Base-by-base conservation (phyloP, 2,113 vertebrate species). In the Erpornis zantholeuca region DNA sequence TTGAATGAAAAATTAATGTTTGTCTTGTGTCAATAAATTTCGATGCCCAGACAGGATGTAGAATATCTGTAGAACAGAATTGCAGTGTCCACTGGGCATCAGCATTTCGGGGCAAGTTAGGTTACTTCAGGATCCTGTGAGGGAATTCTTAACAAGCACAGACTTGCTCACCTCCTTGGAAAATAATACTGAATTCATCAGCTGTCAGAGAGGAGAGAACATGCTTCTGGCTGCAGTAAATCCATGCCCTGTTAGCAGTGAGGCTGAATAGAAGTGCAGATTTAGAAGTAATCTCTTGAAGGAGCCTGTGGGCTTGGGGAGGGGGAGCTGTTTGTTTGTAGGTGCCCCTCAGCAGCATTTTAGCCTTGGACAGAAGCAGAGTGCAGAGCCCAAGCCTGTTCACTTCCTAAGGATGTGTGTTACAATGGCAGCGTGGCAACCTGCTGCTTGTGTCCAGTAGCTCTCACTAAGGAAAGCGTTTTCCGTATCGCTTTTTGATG, bases 1-100 rank as follows among this genome's bases (percentile, higher is more conserved):
- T 40, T 90, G 80, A 75, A 64, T 92, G 92, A 93, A 91, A 96
- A 92, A 84, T 85, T 64, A 57, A 15, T 59, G 76, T 82, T 86
- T 88, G 64, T 25, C 53, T 83, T 88, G n/a, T 88, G 83, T 84
- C 88, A 92, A 20, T 94, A 89, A 52, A 79, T 63, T 35, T 27
- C 3, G 5, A 49, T 79, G 88, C 73, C 63, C 70, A 77, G 80
- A 92, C 75, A 78, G 89, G 75, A 72, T 88, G 82, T 76, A 47
- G 82, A 57, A 25, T 66, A 77, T 75, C 79, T 83, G 75, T 81
- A 44, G 69, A 88, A 42, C 54, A 71, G 86, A 92, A 81, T 80
- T 88, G n/a, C 1, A 6, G 49, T 3, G 9, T 69, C 59, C 63
- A 88, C 12, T 31, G 38, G 40, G 52, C 84, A 92, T 61, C 73